These are phyloP conservation scores for Philopedon plagiatum DNA, from an alignment of 2,888 invertebrate genomes.

Conservation along the genomic window DNA sequence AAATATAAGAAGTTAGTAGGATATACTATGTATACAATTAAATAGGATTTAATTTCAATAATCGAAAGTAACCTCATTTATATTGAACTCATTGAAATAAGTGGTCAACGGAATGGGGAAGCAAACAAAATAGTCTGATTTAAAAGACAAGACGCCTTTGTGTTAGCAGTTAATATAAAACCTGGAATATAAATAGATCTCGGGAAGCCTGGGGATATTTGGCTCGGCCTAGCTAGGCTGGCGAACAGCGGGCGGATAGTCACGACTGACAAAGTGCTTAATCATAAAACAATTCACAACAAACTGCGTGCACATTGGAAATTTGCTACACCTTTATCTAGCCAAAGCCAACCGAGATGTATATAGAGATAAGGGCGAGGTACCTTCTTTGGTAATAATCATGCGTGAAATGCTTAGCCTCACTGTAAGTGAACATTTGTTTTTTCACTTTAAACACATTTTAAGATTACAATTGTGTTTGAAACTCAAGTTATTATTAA, in stretches of 20 bases:
- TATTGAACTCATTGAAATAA: background rate
- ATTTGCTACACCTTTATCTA: conserved; percentile 55
- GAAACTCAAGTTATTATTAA: conserved; percentile 8
- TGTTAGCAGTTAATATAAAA: conserved; percentile 56
- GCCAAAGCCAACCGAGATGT: conserved; percentile 43
- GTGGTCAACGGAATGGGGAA: conserved; percentile 12
- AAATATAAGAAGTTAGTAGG: too few species aligned
- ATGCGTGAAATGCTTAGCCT: conserved; percentile 49
- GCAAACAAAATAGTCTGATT: conserved; percentile 20
- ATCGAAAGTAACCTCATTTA: background rate
- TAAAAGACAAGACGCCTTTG: conserved; percentile 39
- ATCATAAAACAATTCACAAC: conserved; percentile 62
- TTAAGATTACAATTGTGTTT: conserved; percentile 3
- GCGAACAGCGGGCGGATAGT: conserved; percentile 55
- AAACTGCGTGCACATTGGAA: conserved; percentile 53
- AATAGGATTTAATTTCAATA: too few species aligned
- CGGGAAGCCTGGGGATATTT: conserved; percentile 58
- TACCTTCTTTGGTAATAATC: conserved; percentile 54
- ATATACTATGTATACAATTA: too few species aligned
- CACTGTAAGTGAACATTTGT: conserved; percentile 1
- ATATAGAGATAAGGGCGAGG: conserved; percentile 50
- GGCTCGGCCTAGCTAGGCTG: conserved; percentile 53
- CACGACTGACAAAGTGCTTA: conserved; percentile 63
- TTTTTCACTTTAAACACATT: background rate
- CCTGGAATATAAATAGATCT: conserved; percentile 61